A percentile compares a stretch with the other conserved stretches of the same genome.
phyloP scores from a whole-genome alignment of 2,797 vertebrate species.

The Chaenodraco wilsoni region DNA sequence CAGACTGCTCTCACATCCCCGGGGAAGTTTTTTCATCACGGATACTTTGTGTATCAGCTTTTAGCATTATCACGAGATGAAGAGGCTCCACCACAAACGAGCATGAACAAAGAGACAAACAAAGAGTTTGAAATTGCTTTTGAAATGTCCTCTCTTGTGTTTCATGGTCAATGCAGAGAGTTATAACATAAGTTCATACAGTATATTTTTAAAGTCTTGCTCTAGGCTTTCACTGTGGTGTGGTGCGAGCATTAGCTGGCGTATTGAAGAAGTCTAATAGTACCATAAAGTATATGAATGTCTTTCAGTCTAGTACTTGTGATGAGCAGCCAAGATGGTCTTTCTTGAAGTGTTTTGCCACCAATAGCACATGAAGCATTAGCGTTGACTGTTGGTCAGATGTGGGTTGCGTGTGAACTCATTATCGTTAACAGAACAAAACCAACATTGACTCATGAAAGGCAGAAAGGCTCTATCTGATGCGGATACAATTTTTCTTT shows the following conservation, averaged over 20 bases:
- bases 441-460: constrained; percentile 16
- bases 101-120: too few relatives aligned
- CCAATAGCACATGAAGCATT: constrained; percentile 26
- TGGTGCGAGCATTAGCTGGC: not conserved
- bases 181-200: not conserved
- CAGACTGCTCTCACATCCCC: constrained; percentile 33
- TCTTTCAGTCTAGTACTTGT: constrained; percentile 24
- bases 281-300: not conserved
- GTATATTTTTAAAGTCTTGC: not conserved
- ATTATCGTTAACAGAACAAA: constrained; percentile 11
- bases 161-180: not conserved
- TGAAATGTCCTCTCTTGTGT: constrained; percentile 13
- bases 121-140: constrained; percentile 38
- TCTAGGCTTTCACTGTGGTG: not conserved
- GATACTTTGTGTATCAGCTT: constrained; percentile 33
- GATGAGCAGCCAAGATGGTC: constrained; percentile 25
- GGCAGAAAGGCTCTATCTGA: not conserved
- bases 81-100: constrained; percentile 20
- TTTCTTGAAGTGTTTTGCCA: constrained; percentile 10
- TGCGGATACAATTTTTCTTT: not conserved
- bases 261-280: not conserved
- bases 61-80: constrained; percentile 42
- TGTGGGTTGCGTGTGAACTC: constrained; percentile 29
- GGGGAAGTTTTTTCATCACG: constrained; percentile 43
- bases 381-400: constrained; percentile 23